phyloP scores from a whole-genome alignment of 2,888 invertebrate species.

The Caradrina kadenii region DNA sequence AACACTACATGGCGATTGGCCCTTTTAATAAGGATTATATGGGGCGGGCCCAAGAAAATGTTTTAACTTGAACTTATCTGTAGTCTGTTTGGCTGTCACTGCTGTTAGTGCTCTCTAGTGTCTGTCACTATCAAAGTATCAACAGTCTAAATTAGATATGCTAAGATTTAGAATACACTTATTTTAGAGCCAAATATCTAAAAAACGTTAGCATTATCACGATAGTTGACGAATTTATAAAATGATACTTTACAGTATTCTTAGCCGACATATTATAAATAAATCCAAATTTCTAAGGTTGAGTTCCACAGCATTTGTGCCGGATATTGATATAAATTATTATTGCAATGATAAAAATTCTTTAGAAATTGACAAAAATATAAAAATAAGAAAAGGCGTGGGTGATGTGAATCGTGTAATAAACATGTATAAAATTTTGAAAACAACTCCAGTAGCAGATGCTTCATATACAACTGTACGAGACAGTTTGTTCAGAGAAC shows the following conservation, averaged over 20 bases:
- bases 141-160: no score
- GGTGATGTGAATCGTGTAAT: constrained; percentile 92
- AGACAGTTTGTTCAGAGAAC: constrained; percentile 88
- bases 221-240: constrained; percentile 2
- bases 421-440: constrained; percentile 79
- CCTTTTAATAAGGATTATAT: no score
- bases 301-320: constrained; percentile 67
- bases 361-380: constrained; percentile 92
- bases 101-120: no score
- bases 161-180: no score
- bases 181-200: no score
- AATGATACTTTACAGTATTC: constrained; percentile 26
- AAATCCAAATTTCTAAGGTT: constrained; percentile 54
- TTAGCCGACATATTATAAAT: constrained; percentile 9
- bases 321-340: constrained; percentile 91
- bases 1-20: no score
- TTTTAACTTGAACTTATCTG: no score
- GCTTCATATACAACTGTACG: constrained; percentile 66
- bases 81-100: no score
- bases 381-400: constrained; percentile 92
- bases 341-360: constrained; percentile 91
- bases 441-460: constrained; percentile 66
- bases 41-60: no score
- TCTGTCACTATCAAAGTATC: no score
- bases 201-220: background rate